Percentiles rank a stretch among this genome's conserved stretches.
Evolutionary conservation across 2,113 vertebrate genomes (phyloP).

Genomic region (Rhizomys pruinosus): DNA sequence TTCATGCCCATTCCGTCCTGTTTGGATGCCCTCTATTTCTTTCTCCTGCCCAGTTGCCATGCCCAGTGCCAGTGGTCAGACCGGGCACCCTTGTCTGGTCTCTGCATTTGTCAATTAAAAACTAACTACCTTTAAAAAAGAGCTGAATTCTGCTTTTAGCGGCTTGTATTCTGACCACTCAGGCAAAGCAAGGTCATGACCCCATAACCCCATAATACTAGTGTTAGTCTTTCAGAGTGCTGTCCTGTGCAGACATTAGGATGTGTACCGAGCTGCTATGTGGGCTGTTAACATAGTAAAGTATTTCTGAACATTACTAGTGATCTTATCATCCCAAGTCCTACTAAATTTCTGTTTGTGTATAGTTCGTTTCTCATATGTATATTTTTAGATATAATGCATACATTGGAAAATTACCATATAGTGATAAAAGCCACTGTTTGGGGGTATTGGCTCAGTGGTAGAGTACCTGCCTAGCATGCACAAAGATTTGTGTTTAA

Average conservation of each 20-base stretch:
- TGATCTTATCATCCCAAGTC: not conserved
- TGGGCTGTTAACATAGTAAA: slow-evolving; percentile 3
- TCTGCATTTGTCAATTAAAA: not conserved
- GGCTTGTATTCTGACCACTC: not conserved
- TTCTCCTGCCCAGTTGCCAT: not conserved
- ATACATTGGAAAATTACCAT: not conserved
- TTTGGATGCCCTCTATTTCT: too few species aligned
- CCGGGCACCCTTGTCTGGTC: not conserved
- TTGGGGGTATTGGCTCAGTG: too few species aligned
- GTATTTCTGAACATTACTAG: not conserved
- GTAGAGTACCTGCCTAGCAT: too few species aligned
- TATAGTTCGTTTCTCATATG: not conserved
- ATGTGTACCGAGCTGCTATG: not conserved
- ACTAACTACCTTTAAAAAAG: not conserved
- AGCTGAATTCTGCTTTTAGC: not conserved
- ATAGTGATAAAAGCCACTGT: not conserved
- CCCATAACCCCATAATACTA: not conserved
- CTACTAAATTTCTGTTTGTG: not conserved
- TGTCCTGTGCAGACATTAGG: not conserved
- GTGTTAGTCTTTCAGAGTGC: slow-evolving; percentile 15
- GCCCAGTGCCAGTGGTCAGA: not conserved
- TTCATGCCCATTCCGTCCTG: not conserved
- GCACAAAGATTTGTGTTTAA: too few species aligned
- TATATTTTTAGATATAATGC: slow-evolving; percentile 17
- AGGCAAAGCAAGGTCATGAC: not conserved